A percentile compares a stretch with the other conserved stretches of the same genome.
These are phyloP conservation scores for Sarcophaga peregrina DNA, from an alignment of 1,140 invertebrate species.

Conservation along the genomic window DNA sequence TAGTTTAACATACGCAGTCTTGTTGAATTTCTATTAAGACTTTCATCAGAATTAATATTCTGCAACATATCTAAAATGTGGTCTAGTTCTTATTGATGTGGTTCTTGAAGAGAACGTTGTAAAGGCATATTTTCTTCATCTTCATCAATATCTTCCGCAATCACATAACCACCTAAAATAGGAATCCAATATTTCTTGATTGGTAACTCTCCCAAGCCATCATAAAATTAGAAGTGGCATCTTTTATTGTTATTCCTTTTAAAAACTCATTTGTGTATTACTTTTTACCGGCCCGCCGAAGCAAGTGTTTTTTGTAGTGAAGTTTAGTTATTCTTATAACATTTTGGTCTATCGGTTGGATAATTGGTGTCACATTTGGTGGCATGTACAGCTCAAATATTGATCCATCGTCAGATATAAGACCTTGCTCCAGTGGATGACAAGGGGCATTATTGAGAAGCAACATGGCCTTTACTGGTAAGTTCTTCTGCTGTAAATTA, in stretches of 20 bases:
- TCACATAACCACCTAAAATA: neutral
- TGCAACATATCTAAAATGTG: neutral
- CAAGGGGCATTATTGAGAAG: neutral
- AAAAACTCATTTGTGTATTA: neutral
- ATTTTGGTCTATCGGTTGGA: neutral
- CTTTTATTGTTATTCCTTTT: neutral
- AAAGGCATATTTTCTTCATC: neutral
- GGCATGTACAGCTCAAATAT: neutral
- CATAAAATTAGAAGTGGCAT: neutral
- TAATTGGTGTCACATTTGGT: neutral
- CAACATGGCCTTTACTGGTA: constrained; percentile 18
- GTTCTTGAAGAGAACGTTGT: neutral
- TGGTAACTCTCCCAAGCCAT: neutral
- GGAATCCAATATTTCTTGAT: neutral
- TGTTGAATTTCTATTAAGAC: neutral
- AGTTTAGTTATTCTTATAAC: neutral
- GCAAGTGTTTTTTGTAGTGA: neutral
- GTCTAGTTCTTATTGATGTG: neutral
- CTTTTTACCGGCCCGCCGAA: neutral
- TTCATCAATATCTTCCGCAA: neutral
- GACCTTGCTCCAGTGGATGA: neutral
- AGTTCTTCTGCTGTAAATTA: neutral
- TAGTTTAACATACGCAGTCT: neutral
- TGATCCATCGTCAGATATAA: too few relatives aligned
- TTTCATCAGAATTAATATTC: neutral